Evolutionary conservation across 2,113 vertebrate species (phyloP), one percentile per base, ranked within the genome.

Genomic region (Lamprotornis superbus): DNA sequence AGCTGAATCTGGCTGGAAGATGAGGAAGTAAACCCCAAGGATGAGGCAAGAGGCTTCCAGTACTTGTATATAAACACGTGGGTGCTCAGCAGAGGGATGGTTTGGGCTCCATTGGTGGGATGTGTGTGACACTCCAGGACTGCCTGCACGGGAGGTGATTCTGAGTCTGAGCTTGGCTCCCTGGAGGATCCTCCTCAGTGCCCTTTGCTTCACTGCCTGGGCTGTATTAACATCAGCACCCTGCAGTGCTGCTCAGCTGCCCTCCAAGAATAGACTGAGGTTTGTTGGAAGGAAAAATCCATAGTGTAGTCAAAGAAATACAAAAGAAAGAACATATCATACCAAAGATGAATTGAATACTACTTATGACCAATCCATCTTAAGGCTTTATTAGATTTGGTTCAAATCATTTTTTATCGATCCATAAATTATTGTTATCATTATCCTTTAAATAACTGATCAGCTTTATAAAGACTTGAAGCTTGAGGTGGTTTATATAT

Each of bases 101-200:
- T 31, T 49, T 50, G 57, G 59, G 19, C 17, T 60, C 10, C 3
- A 1, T 22, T 25, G 11, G 2, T 4, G n/a, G 47, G 21, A 9
- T 31, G 40, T 22, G 16, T 55, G 47, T 27, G 53, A 17, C 10
- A 3, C 59, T 27, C 12, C 39, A 74, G 30, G 46, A 47, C 13
- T 2, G 25, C 0, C 0, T 18, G 30, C 10, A 39, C 2, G 1
- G 0, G 2, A 2, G 1, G 49, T 19, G 53, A 3, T 33, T 31
- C 25, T 11, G 49, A 5, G 24, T 17, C 27, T 42, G 68, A 52
- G 40, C 27, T 60, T 31, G 23, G 8, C 21, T 78, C 35, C 16
- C 30, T 68, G 63, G 42, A 64, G 39, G 17, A 19, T 46, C 25
- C 19, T 59, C 19, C 25, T 20, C 40, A 18, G 15, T 12, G 64